These are phyloP conservation scores for Tipula unca DNA, from an alignment of 2,888 invertebrate genomes.

Conservation along the genomic window DNA sequence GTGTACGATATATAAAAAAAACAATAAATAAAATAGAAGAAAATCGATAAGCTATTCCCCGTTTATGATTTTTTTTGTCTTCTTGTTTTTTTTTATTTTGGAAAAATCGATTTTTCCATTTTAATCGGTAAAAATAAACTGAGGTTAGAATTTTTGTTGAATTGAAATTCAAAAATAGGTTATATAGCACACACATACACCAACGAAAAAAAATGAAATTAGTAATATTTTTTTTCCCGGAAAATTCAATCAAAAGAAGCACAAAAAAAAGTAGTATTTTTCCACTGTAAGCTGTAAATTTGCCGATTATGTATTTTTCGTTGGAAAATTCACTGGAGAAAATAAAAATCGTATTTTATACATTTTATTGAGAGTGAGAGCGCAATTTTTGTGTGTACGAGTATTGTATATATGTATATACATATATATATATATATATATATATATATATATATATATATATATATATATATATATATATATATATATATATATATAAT, in stretches of 20 bases:
- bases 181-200: not conserved
- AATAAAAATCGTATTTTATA: not conserved
- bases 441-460: too few species aligned
- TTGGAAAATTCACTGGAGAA: not conserved
- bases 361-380: not conserved
- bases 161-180: not conserved
- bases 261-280: not conserved
- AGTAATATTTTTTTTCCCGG: not conserved
- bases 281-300: not conserved
- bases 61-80: not conserved
- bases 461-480: too few species aligned
- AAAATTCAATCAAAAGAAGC: not conserved
- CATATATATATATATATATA: too few species aligned
- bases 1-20: not conserved
- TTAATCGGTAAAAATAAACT: not conserved
- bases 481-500: too few species aligned
- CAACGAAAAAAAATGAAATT: not conserved
- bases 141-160: not conserved
- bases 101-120: conserved; percentile 8
- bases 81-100: not conserved
- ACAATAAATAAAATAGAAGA: not conserved
- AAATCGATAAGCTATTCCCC: not conserved
- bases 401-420: too few species aligned
- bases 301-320: not conserved
- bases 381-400: not conserved